phyloP scores from a whole-genome alignment of 2,113 vertebrate genomes.

The Paramisgurnus dabryanus region DNA sequence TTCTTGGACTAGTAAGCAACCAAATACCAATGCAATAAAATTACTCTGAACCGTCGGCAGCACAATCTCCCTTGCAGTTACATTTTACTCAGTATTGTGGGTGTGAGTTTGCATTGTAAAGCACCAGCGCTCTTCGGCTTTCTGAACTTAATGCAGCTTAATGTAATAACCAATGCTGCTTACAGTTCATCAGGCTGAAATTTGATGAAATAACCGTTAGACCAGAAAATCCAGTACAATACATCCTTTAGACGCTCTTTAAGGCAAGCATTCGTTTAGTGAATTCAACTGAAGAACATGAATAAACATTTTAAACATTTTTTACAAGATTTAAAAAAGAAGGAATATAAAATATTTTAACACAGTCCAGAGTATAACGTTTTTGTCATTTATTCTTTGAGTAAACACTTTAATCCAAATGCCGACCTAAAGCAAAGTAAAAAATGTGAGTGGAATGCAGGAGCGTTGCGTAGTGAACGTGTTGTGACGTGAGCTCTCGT shows the following conservation, averaged over 20 bases:
- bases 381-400: neutral
- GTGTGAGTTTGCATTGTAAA: no score
- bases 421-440: neutral
- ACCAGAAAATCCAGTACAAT: neutral
- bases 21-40: no score
- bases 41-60: no score
- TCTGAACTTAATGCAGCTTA: neutral
- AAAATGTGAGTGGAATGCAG: neutral
- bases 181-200: neutral
- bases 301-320: neutral
- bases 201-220: neutral
- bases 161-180: neutral
- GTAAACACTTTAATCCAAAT: no score
- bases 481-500: no score
- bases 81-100: no score
- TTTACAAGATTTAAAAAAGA: neutral
- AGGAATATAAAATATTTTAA: no score
- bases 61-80: no score
- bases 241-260: neutral
- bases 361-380: neutral
- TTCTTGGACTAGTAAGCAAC: no score
- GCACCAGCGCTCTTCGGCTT: neutral
- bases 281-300: constrained; percentile 14
- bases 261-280: neutral
- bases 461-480: neutral